A percentile compares a stretch with the other conserved stretches of the same genome.
Evolutionary conservation across 2,888 invertebrate species (phyloP).

Genomic region (Acronicta leporina): DNA sequence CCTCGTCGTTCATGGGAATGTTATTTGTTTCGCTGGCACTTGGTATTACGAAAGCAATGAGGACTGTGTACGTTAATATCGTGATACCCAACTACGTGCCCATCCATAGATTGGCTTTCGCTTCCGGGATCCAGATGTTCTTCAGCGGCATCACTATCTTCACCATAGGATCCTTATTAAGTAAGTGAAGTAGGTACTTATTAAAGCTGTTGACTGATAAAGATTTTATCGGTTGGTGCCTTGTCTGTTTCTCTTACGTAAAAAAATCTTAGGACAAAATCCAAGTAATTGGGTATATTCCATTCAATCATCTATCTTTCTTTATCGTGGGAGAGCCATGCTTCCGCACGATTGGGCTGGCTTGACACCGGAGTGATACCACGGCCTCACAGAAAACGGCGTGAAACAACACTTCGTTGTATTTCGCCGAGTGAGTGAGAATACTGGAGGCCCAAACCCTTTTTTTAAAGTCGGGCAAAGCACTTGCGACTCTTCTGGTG

Average conservation of each 20-base stretch:
- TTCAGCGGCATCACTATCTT: conserved; percentile 90
- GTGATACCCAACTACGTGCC: conserved; percentile 92
- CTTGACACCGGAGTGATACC: no score
- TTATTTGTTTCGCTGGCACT: conserved; percentile 88
- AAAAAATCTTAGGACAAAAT: not conserved
- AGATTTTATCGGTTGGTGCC: conserved; percentile 13
- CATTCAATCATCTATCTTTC: no score
- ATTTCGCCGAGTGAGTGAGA: no score
- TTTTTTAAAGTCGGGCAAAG: no score
- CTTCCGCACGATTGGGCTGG: no score
- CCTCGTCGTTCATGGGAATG: conserved; percentile 79
- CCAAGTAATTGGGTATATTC: not conserved
- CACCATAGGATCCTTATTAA: conserved; percentile 90
- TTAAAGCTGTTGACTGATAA: conserved; percentile 24
- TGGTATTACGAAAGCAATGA: conserved; percentile 91
- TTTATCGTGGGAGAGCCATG: no score
- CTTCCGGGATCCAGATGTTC: conserved; percentile 92
- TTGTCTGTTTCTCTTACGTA: not conserved
- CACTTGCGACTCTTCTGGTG: no score
- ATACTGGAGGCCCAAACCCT: no score
- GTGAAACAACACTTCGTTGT: no score
- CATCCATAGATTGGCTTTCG: conserved; percentile 90
- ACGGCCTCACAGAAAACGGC: no score
- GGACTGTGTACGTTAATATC: conserved; percentile 91
- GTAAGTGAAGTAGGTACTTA: conserved; percentile 75